These are phyloP conservation scores for Lethenteron camtschaticum DNA, from an alignment of 2,113 vertebrate species.

Conservation along the genomic window DNA sequence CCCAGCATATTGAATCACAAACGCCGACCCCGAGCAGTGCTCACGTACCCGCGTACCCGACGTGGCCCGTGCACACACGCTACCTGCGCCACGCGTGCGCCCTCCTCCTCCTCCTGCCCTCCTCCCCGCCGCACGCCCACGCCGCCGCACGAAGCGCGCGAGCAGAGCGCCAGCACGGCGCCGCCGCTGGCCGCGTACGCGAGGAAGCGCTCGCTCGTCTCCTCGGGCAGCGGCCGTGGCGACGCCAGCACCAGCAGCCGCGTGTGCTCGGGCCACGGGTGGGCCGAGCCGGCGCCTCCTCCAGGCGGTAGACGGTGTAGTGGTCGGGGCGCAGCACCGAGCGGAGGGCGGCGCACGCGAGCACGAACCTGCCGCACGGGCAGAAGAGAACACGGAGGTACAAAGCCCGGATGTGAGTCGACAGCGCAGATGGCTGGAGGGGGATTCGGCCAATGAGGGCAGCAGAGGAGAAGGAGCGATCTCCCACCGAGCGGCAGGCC, in stretches of 20 bases:
- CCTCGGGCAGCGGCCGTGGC: conserved; percentile 20
- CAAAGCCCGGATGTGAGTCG: no score
- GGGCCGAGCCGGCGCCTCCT: conserved; percentile 30
- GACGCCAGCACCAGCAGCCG: conserved; percentile 45
- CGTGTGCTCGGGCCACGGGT: conserved; percentile 57
- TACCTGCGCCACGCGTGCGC: background rate
- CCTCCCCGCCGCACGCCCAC: background rate
- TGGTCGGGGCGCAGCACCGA: no score
- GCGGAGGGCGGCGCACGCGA: no score
- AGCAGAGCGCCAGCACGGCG: conserved; percentile 39
- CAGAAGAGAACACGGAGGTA: no score
- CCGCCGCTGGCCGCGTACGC: conserved; percentile 48
- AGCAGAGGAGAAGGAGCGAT: no score
- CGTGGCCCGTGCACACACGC: no score
- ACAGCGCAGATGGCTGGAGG: no score
- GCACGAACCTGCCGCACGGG: no score
- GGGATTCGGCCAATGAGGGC: no score
- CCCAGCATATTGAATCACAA: conserved; percentile 29
- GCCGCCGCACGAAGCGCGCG: background rate
- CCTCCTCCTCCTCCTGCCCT: background rate
- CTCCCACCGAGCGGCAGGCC: no score
- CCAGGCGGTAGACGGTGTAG: conserved; percentile 44
- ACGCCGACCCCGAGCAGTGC: conserved; percentile 18
- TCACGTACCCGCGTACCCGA: no score
- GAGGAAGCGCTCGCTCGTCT: conserved; percentile 27